Base-by-base conservation (phyloP, 2,113 vertebrate species). In the Ornithorhynchus anatinus region DNA sequence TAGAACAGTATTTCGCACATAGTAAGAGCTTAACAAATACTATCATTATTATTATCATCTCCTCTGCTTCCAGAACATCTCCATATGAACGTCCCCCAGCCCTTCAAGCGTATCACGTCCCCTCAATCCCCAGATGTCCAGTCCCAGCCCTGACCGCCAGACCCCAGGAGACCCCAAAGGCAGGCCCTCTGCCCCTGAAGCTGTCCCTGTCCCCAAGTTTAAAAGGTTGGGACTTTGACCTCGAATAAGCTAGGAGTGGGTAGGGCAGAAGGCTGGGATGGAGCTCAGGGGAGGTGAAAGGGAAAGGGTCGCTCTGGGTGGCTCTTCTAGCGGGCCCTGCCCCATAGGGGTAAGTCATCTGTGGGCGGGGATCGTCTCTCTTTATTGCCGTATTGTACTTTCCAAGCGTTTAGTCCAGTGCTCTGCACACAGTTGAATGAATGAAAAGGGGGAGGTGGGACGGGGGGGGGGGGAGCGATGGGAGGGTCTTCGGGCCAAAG, bases 271-370 rank as follows among this genome's bases (percentile, higher is more conserved):
- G 14, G 6, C 16, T n/a, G 11, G 16, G 29, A 29, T n/a, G 38
- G 37, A 37, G 2, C 17, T 6, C 5, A 0, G n/a, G 14, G 20
- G 8, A 9, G 22, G 4, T 2, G 7, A 15, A 53, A 22, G 19
- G 2, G n/a, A 40, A 25, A 20, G 8, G 38, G 2, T 2, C 0
- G 25, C 37, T 12, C 27, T 32, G 8, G 38, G 2, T 2, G 0
- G 25, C 37, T 12, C 27, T 32, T 5, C 14, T 29, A 45, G 15
- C 16, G 0, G 29, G 32, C 5, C 22, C 56, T 7, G 54, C 19
- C 43, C 20, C 8, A 19, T 23, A 25, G 8, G 20, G 16, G 17
- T 22, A 22, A 22, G 8, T 23, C 25, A 29, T n/a, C n/a, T n/a
- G n/a, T n/a, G n/a, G n/a, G n/a, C n/a, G n/a, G n/a, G n/a, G n/a